Evolutionary conservation across 2,888 invertebrate genomes (phyloP).

Genomic region (Scaeva pyrastri): DNA sequence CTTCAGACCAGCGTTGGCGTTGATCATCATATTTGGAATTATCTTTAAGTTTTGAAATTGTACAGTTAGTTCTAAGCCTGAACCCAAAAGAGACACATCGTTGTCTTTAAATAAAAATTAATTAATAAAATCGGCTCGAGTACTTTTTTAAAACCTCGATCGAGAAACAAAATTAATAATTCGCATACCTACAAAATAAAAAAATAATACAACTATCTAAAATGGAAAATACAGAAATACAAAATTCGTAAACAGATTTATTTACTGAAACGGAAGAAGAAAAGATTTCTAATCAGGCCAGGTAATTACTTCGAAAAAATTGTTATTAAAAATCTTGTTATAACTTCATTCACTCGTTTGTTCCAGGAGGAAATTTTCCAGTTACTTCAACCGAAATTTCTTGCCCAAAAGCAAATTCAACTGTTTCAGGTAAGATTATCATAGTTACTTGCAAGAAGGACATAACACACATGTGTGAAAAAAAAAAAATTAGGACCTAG

Average conservation of each 20-base stretch:
- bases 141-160: too few relatives aligned
- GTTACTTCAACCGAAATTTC: background rate
- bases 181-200: background rate
- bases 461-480: background rate
- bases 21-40: too few relatives aligned
- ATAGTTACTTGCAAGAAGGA: background rate
- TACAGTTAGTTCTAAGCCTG: too few relatives aligned
- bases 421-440: background rate
- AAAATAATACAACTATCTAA: background rate
- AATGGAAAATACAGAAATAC: background rate
- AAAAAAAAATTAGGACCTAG: too few relatives aligned
- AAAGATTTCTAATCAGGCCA: constrained; percentile 8
- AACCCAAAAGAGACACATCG: too few relatives aligned
- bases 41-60: too few relatives aligned
- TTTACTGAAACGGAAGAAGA: background rate
- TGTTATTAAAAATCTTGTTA: background rate
- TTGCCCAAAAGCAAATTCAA: background rate
- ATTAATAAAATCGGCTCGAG: too few relatives aligned
- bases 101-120: too few relatives aligned
- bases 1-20: too few relatives aligned
- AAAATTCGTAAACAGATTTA: background rate
- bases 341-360: background rate
- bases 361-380: constrained; percentile 13
- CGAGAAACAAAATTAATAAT: too few relatives aligned
- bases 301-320: constrained; percentile 9